Evolutionary conservation across 2,888 invertebrate species (phyloP).

Genomic region (Agonopterix heracliana): DNA sequence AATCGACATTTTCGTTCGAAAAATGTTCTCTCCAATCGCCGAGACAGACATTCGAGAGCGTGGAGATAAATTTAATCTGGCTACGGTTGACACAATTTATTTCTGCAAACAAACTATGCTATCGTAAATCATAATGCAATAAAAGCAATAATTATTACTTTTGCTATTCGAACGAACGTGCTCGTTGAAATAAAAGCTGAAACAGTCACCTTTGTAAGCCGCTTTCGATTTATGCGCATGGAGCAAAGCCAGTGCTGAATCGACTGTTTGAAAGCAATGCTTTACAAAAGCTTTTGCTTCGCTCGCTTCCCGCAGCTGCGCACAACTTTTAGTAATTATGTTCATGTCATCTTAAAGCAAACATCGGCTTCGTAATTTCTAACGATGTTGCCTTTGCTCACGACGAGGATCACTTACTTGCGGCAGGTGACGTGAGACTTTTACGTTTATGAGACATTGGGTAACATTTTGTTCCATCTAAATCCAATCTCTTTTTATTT

Average conservation of each 20-base stretch:
- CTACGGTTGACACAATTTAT: conserved; percentile 8
- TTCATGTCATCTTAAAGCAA: not conserved
- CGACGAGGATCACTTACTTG: not conserved
- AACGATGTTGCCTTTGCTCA: not conserved
- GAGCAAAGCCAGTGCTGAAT: conserved; percentile 34
- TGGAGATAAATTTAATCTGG: conserved; percentile 12
- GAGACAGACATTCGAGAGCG: conserved; percentile 1
- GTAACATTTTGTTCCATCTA: not conserved
- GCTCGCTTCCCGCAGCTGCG: conserved; percentile 9
- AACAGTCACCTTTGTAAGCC: conserved; percentile 41
- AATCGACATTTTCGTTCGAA: conserved; percentile 4
- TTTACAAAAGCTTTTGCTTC: conserved; percentile 25
- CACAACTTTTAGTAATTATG: conserved; percentile 3
- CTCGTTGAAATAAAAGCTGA: conserved; percentile 38
- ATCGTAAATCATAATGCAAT: conserved; percentile 12
- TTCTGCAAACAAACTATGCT: conserved; percentile 8
- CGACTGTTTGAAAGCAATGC: conserved; percentile 27
- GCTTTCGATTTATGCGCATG: conserved; percentile 46
- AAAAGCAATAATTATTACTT: conserved; percentile 24
- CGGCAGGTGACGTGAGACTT: not conserved
- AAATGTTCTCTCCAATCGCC: conserved; percentile 2
- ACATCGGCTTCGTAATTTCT: not conserved
- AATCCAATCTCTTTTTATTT: too few species aligned
- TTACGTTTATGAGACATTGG: not conserved
- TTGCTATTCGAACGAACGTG: conserved; percentile 18